phyloP scores from a whole-genome alignment of 23 tunicate species.

The Phallusia fumigata region DNA sequence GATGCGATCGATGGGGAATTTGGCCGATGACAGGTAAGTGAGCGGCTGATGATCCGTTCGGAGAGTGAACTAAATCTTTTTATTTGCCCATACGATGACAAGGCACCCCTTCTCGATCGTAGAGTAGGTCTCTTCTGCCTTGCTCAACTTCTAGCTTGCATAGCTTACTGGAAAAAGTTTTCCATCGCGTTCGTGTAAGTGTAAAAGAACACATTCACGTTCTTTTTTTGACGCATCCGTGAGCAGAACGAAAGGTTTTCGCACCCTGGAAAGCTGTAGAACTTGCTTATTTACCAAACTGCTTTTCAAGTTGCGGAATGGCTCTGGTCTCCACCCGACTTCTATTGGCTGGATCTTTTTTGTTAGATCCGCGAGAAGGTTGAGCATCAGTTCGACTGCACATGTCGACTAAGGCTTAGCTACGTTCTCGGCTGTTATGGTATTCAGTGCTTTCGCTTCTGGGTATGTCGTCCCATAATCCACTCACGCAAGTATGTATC shows the following conservation, averaged over 20 bases:
- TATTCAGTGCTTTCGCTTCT: slow-evolving; percentile 42
- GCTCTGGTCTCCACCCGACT: background rate
- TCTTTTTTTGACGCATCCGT: slow-evolving; percentile 7
- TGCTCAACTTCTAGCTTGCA: slow-evolving; percentile 18
- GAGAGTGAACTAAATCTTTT: slow-evolving; percentile 1
- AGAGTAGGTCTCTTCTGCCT: slow-evolving; percentile 11
- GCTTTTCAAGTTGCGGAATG: slow-evolving; percentile 6
- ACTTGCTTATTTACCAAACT: background rate
- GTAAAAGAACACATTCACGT: slow-evolving; percentile 5
- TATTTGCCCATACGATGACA: slow-evolving; percentile 21
- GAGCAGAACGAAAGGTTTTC: slow-evolving; percentile 5
- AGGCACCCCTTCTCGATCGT: slow-evolving; percentile 31
- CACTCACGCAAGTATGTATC: slow-evolving; percentile 17
- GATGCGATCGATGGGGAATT: background rate
- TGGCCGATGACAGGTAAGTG: background rate
- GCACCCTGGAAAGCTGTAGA: background rate
- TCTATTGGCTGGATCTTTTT: slow-evolving; percentile 13
- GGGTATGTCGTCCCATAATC: slow-evolving; percentile 32
- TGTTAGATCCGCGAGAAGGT: slow-evolving; percentile 2
- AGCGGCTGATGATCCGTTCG: slow-evolving; percentile 21
- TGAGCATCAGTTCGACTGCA: too few species aligned
- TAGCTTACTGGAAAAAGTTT: slow-evolving; percentile 23
- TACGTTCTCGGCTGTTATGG: too few species aligned
- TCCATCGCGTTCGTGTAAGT: slow-evolving; percentile 19
- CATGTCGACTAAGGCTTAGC: too few species aligned